A percentile compares a stretch with the other conserved stretches of the same genome.
Evolutionary conservation across 35 echinoderm and acorn worm species (phyloP).

Genomic region (Eucidaris tribuloides): DNA sequence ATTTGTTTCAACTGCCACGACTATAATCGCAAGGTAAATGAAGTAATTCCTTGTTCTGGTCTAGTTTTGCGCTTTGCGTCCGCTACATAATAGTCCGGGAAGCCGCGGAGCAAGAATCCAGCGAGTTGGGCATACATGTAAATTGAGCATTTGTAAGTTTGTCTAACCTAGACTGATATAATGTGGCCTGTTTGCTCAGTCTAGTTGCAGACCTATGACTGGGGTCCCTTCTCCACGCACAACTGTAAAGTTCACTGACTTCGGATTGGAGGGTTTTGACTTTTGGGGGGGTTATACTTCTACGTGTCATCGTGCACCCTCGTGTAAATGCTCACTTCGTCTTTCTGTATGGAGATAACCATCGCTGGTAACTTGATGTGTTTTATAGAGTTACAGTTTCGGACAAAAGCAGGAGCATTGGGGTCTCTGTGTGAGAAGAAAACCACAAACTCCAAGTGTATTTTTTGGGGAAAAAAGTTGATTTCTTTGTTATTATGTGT

Average conservation of each 20-base stretch:
- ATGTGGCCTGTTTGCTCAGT: conserved; percentile 23
- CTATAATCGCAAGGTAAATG: conserved; percentile 22
- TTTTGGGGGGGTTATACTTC: background rate
- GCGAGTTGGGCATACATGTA: conserved; percentile 21
- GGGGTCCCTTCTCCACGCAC: background rate
- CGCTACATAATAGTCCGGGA: no score
- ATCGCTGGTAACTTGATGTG: background rate
- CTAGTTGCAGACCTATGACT: conserved; percentile 30
- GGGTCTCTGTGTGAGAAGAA: background rate
- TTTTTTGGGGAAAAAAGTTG: background rate
- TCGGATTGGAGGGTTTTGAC: background rate
- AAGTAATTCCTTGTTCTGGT: conserved; percentile 15
- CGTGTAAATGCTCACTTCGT: background rate
- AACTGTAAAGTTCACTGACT: conserved; percentile 19
- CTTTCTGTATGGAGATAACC: background rate
- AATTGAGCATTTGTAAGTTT: conserved; percentile 25
- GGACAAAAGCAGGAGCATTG: no score
- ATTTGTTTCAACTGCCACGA: conserved; percentile 17
- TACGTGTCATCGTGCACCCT: background rate
- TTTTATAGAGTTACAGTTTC: background rate
- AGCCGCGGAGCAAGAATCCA: background rate
- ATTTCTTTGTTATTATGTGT: no score
- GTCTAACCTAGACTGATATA: conserved; percentile 25
- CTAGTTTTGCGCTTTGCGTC: background rate
- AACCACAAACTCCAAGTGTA: background rate